Conservation (phyloP, 2,113 vertebrate genomes). For the Atrichornis clamosus region DNA sequence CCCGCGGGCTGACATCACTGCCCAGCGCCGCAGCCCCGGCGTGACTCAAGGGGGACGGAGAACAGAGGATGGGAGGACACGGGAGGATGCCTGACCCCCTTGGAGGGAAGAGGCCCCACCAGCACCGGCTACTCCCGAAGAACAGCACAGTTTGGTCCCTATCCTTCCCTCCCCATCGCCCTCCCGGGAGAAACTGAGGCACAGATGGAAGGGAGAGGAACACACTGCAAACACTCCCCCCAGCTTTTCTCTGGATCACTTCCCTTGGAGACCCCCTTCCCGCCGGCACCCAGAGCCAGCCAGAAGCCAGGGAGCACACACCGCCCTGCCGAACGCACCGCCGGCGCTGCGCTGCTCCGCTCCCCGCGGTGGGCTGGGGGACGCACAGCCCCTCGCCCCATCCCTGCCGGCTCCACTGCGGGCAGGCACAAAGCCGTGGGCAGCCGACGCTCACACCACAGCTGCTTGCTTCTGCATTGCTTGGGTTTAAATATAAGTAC, state of each 20-base stretch:
- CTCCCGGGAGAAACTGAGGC: not conserved
- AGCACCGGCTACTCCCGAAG: not conserved
- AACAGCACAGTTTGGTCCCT: not conserved
- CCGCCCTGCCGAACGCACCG: accelerated
- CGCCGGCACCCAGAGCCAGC: not conserved
- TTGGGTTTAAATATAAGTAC: not conserved
- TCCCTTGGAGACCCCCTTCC: not conserved
- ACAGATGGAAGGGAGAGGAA: not conserved
- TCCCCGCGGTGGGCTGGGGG: not conserved
- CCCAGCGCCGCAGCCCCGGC: conserved; percentile 48
- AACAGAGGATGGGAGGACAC: not conserved
- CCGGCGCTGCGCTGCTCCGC: not conserved
- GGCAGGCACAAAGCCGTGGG: not conserved
- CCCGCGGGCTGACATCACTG: conserved; percentile 65
- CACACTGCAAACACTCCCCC: not conserved
- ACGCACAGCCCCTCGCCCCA: not conserved
- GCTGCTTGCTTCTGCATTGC: not conserved
- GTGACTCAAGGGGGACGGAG: not conserved
- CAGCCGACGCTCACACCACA: not conserved
- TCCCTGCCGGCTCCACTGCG: not conserved
- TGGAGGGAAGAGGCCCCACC: not conserved
- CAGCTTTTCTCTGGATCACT: not conserved
- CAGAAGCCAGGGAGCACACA: not conserved
- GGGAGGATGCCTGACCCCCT: not conserved
- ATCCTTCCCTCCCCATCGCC: not conserved